Percentiles rank a stretch among this genome's conserved stretches.
phyloP scores from a whole-genome alignment of 1,140 invertebrate species.

The Drosophila kanapiae region DNA sequence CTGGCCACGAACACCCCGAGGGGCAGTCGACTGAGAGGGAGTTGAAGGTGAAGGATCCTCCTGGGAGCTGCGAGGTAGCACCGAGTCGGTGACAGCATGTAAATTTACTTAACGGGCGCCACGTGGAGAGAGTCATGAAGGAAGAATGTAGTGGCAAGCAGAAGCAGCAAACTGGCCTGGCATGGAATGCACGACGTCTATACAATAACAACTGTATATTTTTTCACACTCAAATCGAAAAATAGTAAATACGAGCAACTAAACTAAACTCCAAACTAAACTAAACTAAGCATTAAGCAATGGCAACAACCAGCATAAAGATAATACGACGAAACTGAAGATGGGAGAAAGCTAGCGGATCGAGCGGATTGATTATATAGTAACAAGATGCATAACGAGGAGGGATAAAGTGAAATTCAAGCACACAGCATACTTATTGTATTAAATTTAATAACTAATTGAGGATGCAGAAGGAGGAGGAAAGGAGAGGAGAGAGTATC shows the following conservation, averaged over 20 bases:
- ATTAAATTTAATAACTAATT: slow-evolving; percentile 64
- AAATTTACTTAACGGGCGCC: slow-evolving; percentile 63
- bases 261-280: slow-evolving; percentile 34
- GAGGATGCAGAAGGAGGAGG: neutral
- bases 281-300: slow-evolving; percentile 42
- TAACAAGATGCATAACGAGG: slow-evolving; percentile 1
- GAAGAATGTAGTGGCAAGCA: no score
- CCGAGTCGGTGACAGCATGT: slow-evolving; percentile 50
- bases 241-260: slow-evolving; percentile 65
- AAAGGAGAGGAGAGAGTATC: neutral
- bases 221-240: slow-evolving; percentile 79
- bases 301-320: slow-evolving; percentile 20
- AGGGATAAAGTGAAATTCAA: slow-evolving; percentile 49
- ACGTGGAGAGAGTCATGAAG: slow-evolving; percentile 9
- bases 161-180: slow-evolving; percentile 4
- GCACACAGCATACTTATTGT: slow-evolving; percentile 79
- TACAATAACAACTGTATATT: slow-evolving; percentile 80
- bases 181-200: slow-evolving; percentile 33
- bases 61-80: slow-evolving; percentile 13
- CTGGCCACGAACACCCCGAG: slow-evolving; percentile 57
- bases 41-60: neutral
- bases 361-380: slow-evolving; percentile 10
- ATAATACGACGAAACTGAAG: slow-evolving; percentile 6
- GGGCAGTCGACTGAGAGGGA: slow-evolving; percentile 48
- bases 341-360: slow-evolving; percentile 5